phyloP scores from a whole-genome alignment of 53 echinoderm and acorn worm species.

The Astropecten irregularis region DNA sequence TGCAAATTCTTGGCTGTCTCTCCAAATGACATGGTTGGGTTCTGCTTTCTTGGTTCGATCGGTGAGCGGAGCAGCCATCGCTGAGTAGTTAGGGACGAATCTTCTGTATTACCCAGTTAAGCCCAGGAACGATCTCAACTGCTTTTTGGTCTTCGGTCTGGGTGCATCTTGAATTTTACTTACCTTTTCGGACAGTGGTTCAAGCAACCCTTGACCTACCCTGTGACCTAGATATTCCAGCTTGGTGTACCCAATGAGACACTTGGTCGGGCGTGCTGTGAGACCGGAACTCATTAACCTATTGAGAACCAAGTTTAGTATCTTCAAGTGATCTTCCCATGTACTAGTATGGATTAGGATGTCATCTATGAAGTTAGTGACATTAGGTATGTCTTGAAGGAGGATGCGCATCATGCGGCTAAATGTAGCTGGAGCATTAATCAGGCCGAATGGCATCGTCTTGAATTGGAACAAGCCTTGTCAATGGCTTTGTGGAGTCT shows the following conservation, averaged over 20 bases:
- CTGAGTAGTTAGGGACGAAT: constrained; percentile 57
- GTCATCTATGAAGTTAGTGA: constrained; percentile 67
- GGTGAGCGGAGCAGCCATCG: constrained; percentile 59
- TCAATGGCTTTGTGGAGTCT: constrained; percentile 28
- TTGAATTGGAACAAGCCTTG: constrained; percentile 61
- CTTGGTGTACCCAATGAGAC: constrained; percentile 40
- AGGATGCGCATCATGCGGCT: constrained; percentile 55
- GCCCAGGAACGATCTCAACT: constrained; percentile 49
- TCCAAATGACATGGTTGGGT: constrained; percentile 34
- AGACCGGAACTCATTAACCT: constrained; percentile 49
- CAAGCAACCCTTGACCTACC: constrained; percentile 41
- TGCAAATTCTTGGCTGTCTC: neutral
- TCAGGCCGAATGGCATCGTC: constrained; percentile 59
- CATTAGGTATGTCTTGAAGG: constrained; percentile 29
- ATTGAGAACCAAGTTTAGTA: constrained; percentile 23
- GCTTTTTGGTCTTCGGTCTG: constrained; percentile 51
- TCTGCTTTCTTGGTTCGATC: constrained; percentile 58
- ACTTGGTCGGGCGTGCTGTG: constrained; percentile 65
- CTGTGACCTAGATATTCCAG: constrained; percentile 65
- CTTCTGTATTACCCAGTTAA: constrained; percentile 30
- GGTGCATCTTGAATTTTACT: neutral
- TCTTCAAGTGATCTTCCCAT: constrained; percentile 40
- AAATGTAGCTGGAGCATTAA: constrained; percentile 59
- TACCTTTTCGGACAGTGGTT: constrained; percentile 45
- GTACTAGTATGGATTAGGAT: constrained; percentile 54